Base-by-base conservation (phyloP, 2,113 vertebrate genomes). In the Parus major region DNA sequence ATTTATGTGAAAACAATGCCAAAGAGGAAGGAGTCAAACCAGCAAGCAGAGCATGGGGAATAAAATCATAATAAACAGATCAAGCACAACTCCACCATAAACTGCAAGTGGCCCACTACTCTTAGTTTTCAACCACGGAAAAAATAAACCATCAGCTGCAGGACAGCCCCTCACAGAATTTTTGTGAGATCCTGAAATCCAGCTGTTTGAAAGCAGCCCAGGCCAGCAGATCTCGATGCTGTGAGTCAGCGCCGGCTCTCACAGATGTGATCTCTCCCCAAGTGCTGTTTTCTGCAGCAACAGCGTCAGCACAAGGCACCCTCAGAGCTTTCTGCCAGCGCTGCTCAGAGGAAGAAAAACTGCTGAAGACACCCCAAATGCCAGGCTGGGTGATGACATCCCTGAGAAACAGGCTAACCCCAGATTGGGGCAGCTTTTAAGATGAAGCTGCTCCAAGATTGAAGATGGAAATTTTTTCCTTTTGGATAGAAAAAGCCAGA, bases 261-360 rank as follows among this genome's bases (percentile, higher is more conserved):
- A 16, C 94, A 92, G 86, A 91, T 68, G 92, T 13, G 47, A 82
- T 59, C 60, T n/a, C 73, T 92, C 92, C 91, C 94, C 49, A 12
- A 88, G 88, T 12, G 82, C 77, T 86, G 53, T 55, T 90, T 90
- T 53, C 55, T 90, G 91, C 49, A 79, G 92, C 69, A 59, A 7
- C 81, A 36, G 90, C 2, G 3, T 93, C 95, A 93, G 76, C 55
- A 5, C 76, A 41, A 71, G 83, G 65, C 2, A 0, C 75, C 78
- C 88, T 12, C n/a, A 0, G n/a, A 55, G 56, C 22, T 57, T 44
- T 56, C 52, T 60, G 95, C 81, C 86, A 66, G 59, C 7, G 0
- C 64, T 55, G 47, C 33, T 91, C 11, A 42, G 33, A 72, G 52
- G 20, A 73, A 47, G 6, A n/a, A 87, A 81, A 92, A 31, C n/a